Base-by-base conservation (phyloP, 1,140 invertebrate genomes). In the Heliconius melpomene region DNA sequence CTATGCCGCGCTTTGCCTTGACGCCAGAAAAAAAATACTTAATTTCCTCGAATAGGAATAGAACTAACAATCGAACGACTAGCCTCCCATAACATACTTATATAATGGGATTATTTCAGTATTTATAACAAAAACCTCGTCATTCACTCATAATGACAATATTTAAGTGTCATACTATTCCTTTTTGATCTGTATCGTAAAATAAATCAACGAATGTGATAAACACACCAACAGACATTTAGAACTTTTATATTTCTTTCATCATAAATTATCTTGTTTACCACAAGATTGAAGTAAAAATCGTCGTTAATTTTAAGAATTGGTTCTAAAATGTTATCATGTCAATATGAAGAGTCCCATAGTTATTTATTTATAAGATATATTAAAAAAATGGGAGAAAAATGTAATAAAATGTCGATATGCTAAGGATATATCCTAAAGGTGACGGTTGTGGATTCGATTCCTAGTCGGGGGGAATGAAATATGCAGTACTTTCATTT, bases 231-330 rank as follows among this genome's bases (percentile, higher is more conserved):
- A 13, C 29, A 36, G 26, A 66, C 60, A 29, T 66, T 66, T 16
- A 66, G 13, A 66, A 23, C 60, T 66, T 60, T 66, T 29, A 66
- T 66, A 26, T 66, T 66, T 26, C 20, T 29, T 66, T 66, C 26
- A 66, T 66, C 60, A 29, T 66, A 66, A 66, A 29, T 66, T 66
- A 29, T 74, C 18, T 74, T 29, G 72, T 74, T n/a, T 74, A 74
- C 72, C 38, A 74, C 72, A 32, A 74, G n/a, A 74, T 74, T 74
- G 18, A 74, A 29, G 3, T 66, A 26, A 29, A 26, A 66, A 3
- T 66, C 23, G 60, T 29, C 60, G n/a, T 29, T 26, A 66, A 66
- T 13, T 66, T 16, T 66, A 66, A 66, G 13, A 11, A 29, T 66
- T 16, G 13, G 26, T 29, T 26, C 6, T 16, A 13, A 66, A 23